These are phyloP conservation scores for Phalacrocorax aristotelis DNA, from an alignment of 2,113 vertebrate genomes.

Conservation along the genomic window DNA sequence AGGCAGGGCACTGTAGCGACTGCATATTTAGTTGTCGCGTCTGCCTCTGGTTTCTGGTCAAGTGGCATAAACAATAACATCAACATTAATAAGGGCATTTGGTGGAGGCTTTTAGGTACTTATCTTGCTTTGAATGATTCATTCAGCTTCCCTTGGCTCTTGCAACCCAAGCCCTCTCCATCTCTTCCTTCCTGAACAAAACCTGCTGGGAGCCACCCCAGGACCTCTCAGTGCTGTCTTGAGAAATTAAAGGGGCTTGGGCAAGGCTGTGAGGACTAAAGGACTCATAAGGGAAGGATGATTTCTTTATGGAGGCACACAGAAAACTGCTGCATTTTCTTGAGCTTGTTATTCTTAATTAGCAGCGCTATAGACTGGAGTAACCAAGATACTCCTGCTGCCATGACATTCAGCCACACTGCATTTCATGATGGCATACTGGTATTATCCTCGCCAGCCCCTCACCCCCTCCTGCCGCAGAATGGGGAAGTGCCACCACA, in stretches of 20 bases:
- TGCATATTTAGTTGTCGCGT: not conserved
- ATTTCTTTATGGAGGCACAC: not conserved
- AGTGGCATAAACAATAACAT: slow-evolving; percentile 32
- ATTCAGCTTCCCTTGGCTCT: not conserved
- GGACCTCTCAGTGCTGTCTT: not conserved
- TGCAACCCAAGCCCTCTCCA: not conserved
- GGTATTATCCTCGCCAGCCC: not conserved
- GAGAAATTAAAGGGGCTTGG: not conserved
- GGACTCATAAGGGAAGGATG: not conserved
- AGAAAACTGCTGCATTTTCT: not conserved
- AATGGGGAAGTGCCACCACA: fast-evolving
- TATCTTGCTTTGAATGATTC: slow-evolving; percentile 2
- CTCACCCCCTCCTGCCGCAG: fast-evolving
- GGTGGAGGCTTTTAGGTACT: slow-evolving; percentile 6
- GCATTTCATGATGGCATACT: not conserved
- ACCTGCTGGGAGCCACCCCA: not conserved
- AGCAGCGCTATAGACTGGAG: fast-evolving
- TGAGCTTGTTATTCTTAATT: not conserved
- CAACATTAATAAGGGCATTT: not conserved
- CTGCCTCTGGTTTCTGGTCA: slow-evolving; percentile 31
- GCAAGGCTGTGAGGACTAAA: not conserved
- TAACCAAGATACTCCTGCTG: not conserved
- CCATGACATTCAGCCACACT: fast-evolving
- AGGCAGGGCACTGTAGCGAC: not conserved
- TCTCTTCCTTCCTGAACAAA: not conserved